Evolutionary conservation across 2,797 vertebrate species (phyloP).

Genomic region (Discoglossus pictus): DNA sequence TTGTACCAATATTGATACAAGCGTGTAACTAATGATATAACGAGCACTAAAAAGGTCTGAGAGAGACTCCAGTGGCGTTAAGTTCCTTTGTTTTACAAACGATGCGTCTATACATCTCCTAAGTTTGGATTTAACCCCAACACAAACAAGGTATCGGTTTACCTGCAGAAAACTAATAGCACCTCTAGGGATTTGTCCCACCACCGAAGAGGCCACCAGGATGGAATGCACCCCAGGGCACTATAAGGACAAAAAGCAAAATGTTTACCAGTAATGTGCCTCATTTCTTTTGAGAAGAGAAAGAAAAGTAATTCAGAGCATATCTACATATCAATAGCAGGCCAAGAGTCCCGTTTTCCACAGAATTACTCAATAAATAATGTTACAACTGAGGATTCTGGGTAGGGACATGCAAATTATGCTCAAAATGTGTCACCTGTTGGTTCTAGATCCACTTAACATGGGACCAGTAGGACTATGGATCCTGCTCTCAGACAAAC

Average conservation of each 20-base stretch:
- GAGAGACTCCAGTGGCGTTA: slow-evolving; percentile 43
- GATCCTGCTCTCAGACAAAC: too few relatives aligned
- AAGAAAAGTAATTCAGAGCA: too few relatives aligned
- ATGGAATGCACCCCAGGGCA: slow-evolving; percentile 62
- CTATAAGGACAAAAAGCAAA: slow-evolving; percentile 54
- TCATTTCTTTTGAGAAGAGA: slow-evolving; percentile 26
- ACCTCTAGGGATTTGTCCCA: slow-evolving; percentile 55
- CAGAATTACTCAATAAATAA: too few relatives aligned
- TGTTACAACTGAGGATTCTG: too few relatives aligned
- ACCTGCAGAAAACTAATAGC: slow-evolving; percentile 55
- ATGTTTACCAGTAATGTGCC: slow-evolving; percentile 55
- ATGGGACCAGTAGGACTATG: too few relatives aligned
- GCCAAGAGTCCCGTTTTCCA: too few relatives aligned
- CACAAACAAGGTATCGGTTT: slow-evolving; percentile 57
- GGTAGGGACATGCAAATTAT: too few relatives aligned
- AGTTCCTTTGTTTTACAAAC: slow-evolving; percentile 51
- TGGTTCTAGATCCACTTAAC: too few relatives aligned
- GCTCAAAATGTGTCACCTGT: too few relatives aligned
- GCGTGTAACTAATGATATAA: slow-evolving; percentile 31
- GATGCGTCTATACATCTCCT: slow-evolving; percentile 26
- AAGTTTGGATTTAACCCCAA: slow-evolving; percentile 24
- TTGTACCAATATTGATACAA: too few relatives aligned
- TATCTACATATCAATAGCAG: too few relatives aligned
- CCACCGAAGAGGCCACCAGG: slow-evolving; percentile 57
- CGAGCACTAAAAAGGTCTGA: slow-evolving; percentile 25